Base-by-base conservation (phyloP, 2,113 vertebrate genomes). In the Datnioides undecimradiatus region DNA sequence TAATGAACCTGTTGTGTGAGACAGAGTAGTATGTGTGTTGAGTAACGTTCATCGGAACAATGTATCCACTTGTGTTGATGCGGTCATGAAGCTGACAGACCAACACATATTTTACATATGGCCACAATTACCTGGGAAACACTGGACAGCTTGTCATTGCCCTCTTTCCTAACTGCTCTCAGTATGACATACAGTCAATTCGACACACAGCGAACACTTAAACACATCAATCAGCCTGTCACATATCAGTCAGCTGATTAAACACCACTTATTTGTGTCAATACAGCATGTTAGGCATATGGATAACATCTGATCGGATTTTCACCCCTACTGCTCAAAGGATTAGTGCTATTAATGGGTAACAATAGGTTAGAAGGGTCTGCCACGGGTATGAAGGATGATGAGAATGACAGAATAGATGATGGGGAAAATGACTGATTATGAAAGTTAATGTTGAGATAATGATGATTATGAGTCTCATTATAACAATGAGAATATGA, bases 281-380 rank as follows among this genome's bases (percentile, higher is more conserved):
- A 2, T 14, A 23, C 51, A 38, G 31, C 27, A 65, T 43, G 51
- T 66, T 6, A 2, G 51, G 58, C 5, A 40, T n/a, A 76, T 27
- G 33, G 11, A 34, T 13, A 5, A 0, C 5, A 49, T 49, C 41
- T 27, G 59, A 23, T 6, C 43, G 33, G 13, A 13, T 27, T 60
- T n/a, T n/a, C n/a, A n/a, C n/a, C n/a, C n/a, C n/a, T n/a, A 45
- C 66, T 41, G n/a, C 72, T 36, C 41, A 69, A 69, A 41, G 49
- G 60, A 68, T 83, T 65, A 63, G 40, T 29, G 25, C 51, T 54
- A 25, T 57, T 68, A 60, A 65, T 57, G 49, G 51, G 38, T 63
- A 46, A 51, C n/a, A n/a, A n/a, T n/a, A n/a, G n/a, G n/a, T n/a
- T n/a, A n/a, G n/a, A n/a, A n/a, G n/a, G 8, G 5, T 54, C 21